Evolutionary conservation across 1,140 invertebrate genomes (phyloP).

Genomic region (Oryctes rhinoceros): DNA sequence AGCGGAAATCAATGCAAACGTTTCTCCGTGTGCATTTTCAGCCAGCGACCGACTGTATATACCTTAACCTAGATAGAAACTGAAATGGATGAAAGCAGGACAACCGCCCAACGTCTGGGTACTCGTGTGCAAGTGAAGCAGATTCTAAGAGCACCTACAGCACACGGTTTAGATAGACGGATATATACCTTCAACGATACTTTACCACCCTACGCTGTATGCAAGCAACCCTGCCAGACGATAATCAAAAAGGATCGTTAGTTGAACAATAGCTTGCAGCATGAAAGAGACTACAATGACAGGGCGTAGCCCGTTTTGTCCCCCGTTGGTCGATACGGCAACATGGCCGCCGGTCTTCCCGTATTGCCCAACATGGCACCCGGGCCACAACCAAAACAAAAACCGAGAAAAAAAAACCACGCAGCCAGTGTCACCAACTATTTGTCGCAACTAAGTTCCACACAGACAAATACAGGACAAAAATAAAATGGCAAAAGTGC

Average conservation of each 20-base stretch:
- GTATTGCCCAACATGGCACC: conserved; percentile 41
- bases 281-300: conserved; percentile 41
- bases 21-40: conserved; percentile 11
- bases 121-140: not conserved
- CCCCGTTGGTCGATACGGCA: conserved; percentile 44
- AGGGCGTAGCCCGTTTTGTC: conserved; percentile 43
- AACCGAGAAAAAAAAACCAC: conserved; percentile 41
- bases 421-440: conserved; percentile 44
- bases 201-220: conserved; percentile 6
- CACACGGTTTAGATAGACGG: not conserved
- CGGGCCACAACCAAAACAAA: conserved; percentile 43
- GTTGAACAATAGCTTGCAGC: conserved; percentile 40
- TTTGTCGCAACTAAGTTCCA: conserved; percentile 43
- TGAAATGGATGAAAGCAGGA: conserved; percentile 11
- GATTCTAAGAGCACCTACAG: not conserved
- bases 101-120: not conserved
- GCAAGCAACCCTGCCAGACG: conserved; percentile 38
- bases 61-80: conserved; percentile 32
- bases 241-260: conserved; percentile 34
- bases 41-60: not conserved
- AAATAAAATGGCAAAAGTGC: conserved; percentile 37
- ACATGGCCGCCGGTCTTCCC: conserved; percentile 43
- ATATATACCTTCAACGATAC: not conserved
- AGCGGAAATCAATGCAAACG: conserved; percentile 35
- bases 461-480: conserved; percentile 2